Percentiles rank a stretch among this genome's conserved stretches.
These are phyloP conservation scores for Ifrita kowaldi DNA, from an alignment of 2,113 vertebrate genomes.

Conservation along the genomic window DNA sequence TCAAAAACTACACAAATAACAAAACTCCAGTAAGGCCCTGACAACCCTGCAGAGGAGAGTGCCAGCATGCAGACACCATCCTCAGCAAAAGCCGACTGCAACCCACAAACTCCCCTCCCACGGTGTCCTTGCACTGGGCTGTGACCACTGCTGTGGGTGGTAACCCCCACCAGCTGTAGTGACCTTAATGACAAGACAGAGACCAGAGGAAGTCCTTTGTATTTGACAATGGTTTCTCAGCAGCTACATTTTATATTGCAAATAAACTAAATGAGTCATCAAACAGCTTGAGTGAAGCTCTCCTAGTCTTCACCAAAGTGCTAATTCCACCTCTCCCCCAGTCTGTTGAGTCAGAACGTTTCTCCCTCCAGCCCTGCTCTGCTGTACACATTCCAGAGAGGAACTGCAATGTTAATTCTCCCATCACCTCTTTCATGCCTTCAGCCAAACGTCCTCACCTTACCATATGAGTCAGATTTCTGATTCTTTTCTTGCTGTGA, in stretches of 20 bases:
- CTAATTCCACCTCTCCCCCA: not conserved
- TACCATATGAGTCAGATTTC: not conserved
- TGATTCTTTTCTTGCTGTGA: not conserved
- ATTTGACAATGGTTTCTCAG: not conserved
- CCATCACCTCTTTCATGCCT: not conserved
- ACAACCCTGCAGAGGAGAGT: not conserved
- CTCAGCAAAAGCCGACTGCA: not conserved
- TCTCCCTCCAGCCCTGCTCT: not conserved
- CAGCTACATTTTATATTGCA: not conserved
- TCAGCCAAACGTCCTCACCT: not conserved
- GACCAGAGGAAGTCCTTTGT: not conserved
- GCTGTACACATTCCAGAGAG: not conserved
- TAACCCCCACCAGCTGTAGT: not conserved
- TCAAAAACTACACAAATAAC: not conserved
- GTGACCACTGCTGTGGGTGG: not conserved
- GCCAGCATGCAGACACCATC: not conserved
- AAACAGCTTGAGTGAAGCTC: not conserved
- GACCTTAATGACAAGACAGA: not conserved
- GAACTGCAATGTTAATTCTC: not conserved
- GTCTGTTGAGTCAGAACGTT: not conserved
- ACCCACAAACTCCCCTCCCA: not conserved
- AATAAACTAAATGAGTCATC: not conserved
- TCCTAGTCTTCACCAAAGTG: not conserved
- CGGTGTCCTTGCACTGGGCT: fast-evolving
- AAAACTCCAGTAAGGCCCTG: not conserved